Evolutionary conservation across 2,113 vertebrate species (phyloP).

Genomic region (Sitta europaea): DNA sequence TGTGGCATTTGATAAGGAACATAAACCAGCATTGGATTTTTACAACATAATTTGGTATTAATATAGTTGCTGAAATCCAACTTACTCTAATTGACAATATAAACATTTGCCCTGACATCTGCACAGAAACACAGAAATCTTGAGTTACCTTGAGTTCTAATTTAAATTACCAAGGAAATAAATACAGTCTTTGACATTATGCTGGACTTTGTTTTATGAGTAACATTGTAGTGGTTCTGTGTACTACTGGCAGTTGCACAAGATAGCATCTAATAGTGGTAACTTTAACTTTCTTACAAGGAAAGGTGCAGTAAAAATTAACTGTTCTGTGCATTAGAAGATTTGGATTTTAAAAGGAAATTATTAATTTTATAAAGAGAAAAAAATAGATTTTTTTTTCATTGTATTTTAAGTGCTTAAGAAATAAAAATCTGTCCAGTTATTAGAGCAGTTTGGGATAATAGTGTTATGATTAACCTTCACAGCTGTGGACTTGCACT

Average conservation of each 20-base stretch:
- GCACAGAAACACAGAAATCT: background rate
- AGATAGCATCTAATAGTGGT: background rate
- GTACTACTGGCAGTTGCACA: background rate
- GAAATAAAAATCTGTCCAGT: background rate
- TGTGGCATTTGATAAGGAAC: background rate
- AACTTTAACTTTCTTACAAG: background rate
- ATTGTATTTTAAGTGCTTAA: background rate
- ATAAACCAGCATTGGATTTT: background rate
- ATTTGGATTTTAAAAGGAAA: background rate
- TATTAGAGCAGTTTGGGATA: background rate
- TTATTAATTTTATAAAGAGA: background rate
- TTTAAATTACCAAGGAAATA: background rate
- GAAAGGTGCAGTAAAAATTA: background rate
- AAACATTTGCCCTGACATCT: background rate
- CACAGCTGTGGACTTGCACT: background rate
- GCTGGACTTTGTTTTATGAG: background rate
- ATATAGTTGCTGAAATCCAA: background rate
- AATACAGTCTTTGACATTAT: background rate
- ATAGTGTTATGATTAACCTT: background rate
- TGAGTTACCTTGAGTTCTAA: background rate
- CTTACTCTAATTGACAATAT: background rate
- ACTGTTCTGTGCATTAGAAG: background rate
- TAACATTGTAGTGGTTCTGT: fast-evolving
- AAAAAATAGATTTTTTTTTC: background rate
- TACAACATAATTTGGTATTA: background rate